Evolutionary conservation across 2,888 invertebrate species (phyloP).

Genomic region (Metopia argyrocephala): DNA sequence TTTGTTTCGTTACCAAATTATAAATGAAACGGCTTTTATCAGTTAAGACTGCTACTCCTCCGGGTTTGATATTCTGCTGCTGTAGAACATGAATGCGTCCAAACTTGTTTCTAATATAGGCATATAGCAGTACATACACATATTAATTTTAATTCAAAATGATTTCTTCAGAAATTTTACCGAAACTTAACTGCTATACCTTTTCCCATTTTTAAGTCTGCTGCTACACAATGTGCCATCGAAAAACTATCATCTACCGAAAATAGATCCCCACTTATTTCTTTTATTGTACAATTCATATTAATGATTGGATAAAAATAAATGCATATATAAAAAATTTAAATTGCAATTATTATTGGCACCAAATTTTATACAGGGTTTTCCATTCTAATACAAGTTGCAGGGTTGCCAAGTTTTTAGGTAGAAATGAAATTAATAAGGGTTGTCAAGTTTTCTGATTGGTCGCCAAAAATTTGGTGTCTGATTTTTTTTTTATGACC

Average conservation of each 20-base stretch:
- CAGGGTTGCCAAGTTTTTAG: not conserved
- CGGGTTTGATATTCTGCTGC: slow-evolving; percentile 73
- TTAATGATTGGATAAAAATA: not conserved
- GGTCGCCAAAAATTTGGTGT: too few species aligned
- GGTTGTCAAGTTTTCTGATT: too few species aligned
- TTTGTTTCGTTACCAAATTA: slow-evolving; percentile 82
- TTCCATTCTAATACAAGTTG: too few species aligned
- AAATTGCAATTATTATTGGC: not conserved
- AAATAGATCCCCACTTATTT: slow-evolving; percentile 80
- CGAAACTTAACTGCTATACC: slow-evolving; percentile 80
- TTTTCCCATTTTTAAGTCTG: slow-evolving; percentile 81
- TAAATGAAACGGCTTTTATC: slow-evolving; percentile 79
- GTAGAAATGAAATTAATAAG: too few species aligned
- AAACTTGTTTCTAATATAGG: slow-evolving; percentile 71
- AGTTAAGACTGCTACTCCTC: slow-evolving; percentile 79
- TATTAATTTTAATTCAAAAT: not conserved
- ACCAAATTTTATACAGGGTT: not conserved
- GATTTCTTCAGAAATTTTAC: slow-evolving; percentile 60
- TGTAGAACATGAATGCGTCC: slow-evolving; percentile 71
- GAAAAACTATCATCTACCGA: slow-evolving; percentile 77
- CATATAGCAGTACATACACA: too few species aligned
- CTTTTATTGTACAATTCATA: slow-evolving; percentile 69
- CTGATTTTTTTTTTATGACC: too few species aligned
- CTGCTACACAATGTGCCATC: slow-evolving; percentile 81
- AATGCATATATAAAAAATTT: not conserved